Percentiles rank a stretch among this genome's conserved stretches.
Conservation (phyloP, 2,797 vertebrate species). For the Urocyon cinereoargenteus region DNA sequence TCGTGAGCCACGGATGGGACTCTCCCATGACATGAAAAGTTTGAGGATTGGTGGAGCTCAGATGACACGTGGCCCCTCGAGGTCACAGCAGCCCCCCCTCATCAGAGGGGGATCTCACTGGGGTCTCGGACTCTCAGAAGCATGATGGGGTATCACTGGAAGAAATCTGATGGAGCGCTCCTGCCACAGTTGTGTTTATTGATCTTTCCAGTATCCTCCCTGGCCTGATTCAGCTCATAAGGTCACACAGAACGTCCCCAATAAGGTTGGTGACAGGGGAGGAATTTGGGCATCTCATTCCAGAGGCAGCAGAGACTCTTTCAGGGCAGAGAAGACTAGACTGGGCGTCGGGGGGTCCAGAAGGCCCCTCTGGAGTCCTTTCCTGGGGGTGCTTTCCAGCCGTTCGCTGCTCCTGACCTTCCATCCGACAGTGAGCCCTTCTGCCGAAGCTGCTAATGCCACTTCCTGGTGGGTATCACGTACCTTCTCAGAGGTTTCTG, state of each 20-base stretch:
- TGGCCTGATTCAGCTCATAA: neutral
- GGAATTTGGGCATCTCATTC: neutral
- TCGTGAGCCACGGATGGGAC: neutral
- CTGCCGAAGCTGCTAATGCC: neutral
- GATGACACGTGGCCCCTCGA: neutral
- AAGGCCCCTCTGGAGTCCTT: neutral
- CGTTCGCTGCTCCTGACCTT: neutral
- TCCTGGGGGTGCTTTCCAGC: too few species aligned
- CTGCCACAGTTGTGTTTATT: neutral
- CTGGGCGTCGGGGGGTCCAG: neutral
- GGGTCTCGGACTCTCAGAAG: neutral
- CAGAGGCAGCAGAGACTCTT: neutral
- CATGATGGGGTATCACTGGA: neutral
- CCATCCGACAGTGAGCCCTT: neutral
- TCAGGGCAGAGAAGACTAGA: neutral
- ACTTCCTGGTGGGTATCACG: neutral
- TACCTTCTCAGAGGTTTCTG: neutral
- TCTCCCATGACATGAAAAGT: neutral
- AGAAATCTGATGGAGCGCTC: neutral
- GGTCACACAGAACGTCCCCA: neutral
- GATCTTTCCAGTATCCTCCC: neutral
- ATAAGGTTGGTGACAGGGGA: neutral
- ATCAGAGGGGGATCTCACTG: neutral
- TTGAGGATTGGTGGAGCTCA: neutral
- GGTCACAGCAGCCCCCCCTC: neutral